Conservation (phyloP, 2,888 invertebrate genomes). For the Stictocephala bisonia region DNA sequence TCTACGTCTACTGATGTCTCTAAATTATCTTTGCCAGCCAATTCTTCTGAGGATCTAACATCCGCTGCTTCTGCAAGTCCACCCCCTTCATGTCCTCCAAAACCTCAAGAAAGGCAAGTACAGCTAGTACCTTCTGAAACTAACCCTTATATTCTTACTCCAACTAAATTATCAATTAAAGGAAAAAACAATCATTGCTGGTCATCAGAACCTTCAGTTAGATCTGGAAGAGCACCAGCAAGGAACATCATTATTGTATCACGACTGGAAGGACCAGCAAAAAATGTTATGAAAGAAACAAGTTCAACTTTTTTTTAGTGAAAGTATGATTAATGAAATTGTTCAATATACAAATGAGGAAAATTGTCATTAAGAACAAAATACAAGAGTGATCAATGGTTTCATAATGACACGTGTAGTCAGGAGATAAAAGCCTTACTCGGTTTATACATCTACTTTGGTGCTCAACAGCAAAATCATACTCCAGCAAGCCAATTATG, state of each 20-base stretch:
- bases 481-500: not conserved
- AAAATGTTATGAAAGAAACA: not conserved
- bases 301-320: not conserved
- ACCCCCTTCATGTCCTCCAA: no score
- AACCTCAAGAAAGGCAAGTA: no score
- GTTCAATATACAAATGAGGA: not conserved
- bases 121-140: no score
- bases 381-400: not conserved
- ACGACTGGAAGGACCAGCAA: not conserved
- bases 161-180: no score
- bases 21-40: no score
- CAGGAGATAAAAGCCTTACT: not conserved
- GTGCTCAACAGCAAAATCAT: not conserved
- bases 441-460: not conserved
- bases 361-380: not conserved
- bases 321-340: not conserved
- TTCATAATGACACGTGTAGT: not conserved
- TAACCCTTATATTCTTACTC: no score
- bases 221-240: not conserved
- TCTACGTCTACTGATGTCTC: no score
- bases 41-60: no score
- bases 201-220: not conserved
- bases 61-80: no score
- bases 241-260: not conserved
- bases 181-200: not conserved